These are phyloP conservation scores for Myotis pilosus DNA, from an alignment of 2,797 vertebrate species.

Conservation along the genomic window DNA sequence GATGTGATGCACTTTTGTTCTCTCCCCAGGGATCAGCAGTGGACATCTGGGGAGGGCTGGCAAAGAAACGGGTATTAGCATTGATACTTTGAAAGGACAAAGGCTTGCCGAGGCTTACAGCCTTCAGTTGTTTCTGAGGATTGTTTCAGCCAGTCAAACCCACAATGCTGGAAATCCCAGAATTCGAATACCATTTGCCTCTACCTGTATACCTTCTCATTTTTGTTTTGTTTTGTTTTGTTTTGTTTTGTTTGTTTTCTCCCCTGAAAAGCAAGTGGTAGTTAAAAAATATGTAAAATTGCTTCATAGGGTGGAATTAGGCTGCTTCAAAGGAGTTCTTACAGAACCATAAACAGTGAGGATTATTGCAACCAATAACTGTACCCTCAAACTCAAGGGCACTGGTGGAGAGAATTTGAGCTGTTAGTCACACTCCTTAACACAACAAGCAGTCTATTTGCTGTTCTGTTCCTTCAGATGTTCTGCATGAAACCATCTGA, in stretches of 20 bases:
- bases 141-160: neutral
- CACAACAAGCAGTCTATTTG: neutral
- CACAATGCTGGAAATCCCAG: neutral
- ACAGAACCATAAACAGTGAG: neutral
- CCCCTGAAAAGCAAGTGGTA: neutral
- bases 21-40: neutral
- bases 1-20: neutral
- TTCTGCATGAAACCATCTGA: neutral
- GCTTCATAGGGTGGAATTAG: neutral
- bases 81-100: neutral
- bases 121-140: neutral
- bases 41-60: neutral
- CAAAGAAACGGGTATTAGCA: neutral
- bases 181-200: neutral
- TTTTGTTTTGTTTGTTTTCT: neutral
- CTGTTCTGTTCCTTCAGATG: neutral
- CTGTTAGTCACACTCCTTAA: neutral
- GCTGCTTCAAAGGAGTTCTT: neutral
- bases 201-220: neutral
- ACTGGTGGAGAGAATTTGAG: neutral
- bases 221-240: neutral
- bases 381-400: neutral
- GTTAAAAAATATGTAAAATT: neutral
- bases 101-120: neutral
- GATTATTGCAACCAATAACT: neutral